Evolutionary conservation across 2,888 invertebrate species (phyloP).

Genomic region (Eupithecia tripunctaria): DNA sequence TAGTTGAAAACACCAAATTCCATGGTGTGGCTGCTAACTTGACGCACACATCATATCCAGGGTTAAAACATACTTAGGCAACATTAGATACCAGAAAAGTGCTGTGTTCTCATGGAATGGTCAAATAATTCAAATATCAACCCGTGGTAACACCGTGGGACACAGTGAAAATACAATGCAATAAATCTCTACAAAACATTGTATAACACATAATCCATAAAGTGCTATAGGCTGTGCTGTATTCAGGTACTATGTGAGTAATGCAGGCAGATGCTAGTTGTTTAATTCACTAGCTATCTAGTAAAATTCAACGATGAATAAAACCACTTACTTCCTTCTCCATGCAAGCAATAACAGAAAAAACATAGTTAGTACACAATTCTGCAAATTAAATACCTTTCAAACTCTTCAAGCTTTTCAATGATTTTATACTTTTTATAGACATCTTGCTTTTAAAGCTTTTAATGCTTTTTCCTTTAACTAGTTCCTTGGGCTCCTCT

Average conservation of each 20-base stretch:
- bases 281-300: not conserved
- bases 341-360: constrained; percentile 21
- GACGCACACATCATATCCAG: not conserved
- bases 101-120: not conserved
- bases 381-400: constrained; percentile 43
- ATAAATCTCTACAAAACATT: not conserved
- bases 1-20: no score
- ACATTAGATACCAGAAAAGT: not conserved
- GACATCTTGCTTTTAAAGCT: constrained; percentile 54
- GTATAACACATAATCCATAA: not conserved
- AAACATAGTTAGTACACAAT: not conserved
- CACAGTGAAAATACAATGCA: no score
- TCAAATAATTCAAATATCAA: not conserved
- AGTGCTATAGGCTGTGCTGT: not conserved
- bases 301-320: not conserved
- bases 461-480: constrained; percentile 37
- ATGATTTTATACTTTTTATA: constrained; percentile 53
- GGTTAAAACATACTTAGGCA: not conserved
- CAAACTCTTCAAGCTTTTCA: constrained; percentile 48
- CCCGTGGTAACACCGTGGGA: no score
- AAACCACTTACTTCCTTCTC: constrained; percentile 25
- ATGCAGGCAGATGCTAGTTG: not conserved
- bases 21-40: no score
- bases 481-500: constrained; percentile 21
- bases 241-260: not conserved